phyloP scores from a whole-genome alignment of 2,888 invertebrate species.

The Cantharis nigra region DNA sequence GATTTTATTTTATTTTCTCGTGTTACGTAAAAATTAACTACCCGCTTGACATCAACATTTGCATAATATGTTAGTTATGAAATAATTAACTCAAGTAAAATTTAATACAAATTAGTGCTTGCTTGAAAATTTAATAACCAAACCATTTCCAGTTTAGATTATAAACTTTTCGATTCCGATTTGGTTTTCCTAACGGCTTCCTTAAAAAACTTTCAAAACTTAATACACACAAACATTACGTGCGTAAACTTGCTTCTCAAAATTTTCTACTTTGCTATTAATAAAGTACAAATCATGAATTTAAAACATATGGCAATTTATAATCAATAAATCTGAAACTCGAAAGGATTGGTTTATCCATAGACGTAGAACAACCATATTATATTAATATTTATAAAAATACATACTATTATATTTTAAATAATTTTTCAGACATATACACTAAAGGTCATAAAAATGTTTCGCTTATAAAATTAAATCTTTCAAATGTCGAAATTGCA shows the following conservation, averaged over 20 bases:
- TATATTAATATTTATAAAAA: too few relatives aligned
- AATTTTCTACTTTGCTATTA: not conserved
- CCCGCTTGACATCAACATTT: not conserved
- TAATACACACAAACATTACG: slow-evolving; percentile 1
- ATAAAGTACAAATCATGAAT: not conserved
- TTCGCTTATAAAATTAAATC: too few relatives aligned
- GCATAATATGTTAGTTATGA: not conserved
- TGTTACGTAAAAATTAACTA: not conserved
- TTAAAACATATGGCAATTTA: not conserved
- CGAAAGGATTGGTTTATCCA: not conserved
- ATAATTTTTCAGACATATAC: too few relatives aligned
- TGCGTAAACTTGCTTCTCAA: not conserved
- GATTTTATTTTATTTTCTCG: not conserved
- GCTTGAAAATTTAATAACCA: not conserved
- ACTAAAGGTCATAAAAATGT: too few relatives aligned
- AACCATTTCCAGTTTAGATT: not conserved
- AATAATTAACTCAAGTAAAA: not conserved
- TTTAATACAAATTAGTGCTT: not conserved
- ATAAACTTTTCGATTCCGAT: slow-evolving; percentile 2
- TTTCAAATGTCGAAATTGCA: too few relatives aligned
- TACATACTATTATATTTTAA: too few relatives aligned
- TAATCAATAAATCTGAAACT: not conserved
- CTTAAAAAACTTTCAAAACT: not conserved
- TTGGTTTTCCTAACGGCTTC: not conserved
- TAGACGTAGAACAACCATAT: not conserved